A percentile compares a stretch with the other conserved stretches of the same genome.
Conservation (phyloP, 2,888 invertebrate species). For the Lasioglossum marginatum region DNA sequence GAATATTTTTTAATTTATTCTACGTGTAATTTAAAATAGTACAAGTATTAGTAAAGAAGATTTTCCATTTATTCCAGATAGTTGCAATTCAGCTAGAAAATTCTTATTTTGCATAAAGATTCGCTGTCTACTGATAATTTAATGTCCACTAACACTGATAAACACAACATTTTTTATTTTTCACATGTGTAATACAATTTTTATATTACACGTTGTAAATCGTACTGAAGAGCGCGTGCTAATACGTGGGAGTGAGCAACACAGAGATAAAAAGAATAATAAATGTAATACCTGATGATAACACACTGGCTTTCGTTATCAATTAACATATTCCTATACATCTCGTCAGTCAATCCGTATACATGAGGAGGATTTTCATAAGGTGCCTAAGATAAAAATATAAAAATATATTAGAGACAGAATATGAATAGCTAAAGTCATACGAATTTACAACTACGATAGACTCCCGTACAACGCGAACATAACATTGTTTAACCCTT, state of each 20-base stretch:
- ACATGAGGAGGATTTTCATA: conserved; percentile 91
- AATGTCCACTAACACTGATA: background rate
- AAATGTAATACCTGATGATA: conserved; percentile 87
- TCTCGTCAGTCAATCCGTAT: conserved; percentile 89
- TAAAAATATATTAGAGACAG: background rate
- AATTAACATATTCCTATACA: conserved; percentile 90
- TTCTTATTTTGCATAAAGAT: too few relatives aligned
- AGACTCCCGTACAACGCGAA: too few relatives aligned
- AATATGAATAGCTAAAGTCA: background rate
- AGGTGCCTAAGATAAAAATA: conserved; percentile 85
- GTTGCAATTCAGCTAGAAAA: too few relatives aligned
- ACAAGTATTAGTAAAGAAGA: too few relatives aligned
- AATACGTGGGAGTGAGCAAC: background rate
- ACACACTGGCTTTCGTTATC: conserved; percentile 90
- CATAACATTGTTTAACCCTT: too few relatives aligned
- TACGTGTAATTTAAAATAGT: background rate
- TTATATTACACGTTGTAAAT: background rate
- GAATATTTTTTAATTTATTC: background rate
- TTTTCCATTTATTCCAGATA: too few relatives aligned
- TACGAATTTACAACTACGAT: too few relatives aligned
- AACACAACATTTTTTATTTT: background rate
- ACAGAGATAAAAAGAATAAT: background rate
- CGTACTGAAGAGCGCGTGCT: background rate
- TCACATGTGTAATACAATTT: background rate
- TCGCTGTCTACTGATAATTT: background rate